Conservation (phyloP, 2,113 vertebrate genomes). For the Lutjanus erythropterus region DNA sequence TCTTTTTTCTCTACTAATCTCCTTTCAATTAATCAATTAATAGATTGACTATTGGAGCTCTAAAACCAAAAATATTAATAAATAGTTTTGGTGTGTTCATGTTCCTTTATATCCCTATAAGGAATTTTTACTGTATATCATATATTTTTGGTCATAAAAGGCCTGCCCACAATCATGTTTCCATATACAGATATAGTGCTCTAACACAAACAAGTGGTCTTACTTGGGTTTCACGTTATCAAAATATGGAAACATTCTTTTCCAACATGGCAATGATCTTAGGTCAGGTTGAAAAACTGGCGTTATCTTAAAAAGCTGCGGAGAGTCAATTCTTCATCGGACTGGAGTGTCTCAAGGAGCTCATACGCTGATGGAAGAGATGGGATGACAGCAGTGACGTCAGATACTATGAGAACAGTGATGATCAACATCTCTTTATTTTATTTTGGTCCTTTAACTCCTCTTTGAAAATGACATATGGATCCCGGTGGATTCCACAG, state of each 20-base stretch:
- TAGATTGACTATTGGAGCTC: too few species aligned
- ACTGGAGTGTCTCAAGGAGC: constrained; percentile 24
- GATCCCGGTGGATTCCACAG: background rate
- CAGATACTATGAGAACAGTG: background rate
- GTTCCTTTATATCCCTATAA: background rate
- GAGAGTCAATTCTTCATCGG: background rate
- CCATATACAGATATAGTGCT: constrained; percentile 36
- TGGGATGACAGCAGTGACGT: background rate
- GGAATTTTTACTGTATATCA: background rate
- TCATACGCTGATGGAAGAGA: background rate
- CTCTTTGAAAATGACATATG: background rate
- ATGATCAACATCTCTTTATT: background rate
- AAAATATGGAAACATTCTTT: constrained; percentile 51
- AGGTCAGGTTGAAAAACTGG: constrained; percentile 31
- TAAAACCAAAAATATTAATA: too few species aligned
- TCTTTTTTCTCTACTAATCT: too few species aligned
- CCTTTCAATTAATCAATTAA: too few species aligned
- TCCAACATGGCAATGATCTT: constrained; percentile 26
- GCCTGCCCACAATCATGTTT: constrained; percentile 4
- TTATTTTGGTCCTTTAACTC: background rate
- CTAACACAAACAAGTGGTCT: constrained; percentile 27
- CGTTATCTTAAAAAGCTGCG: constrained; percentile 30
- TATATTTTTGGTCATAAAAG: constrained; percentile 21
- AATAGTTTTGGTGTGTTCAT: too few species aligned
- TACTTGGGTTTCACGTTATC: background rate